Evolutionary conservation across 1,140 invertebrate genomes (phyloP), one percentile per base, ranked within the genome.

Genomic region (Argopecten irradians): DNA sequence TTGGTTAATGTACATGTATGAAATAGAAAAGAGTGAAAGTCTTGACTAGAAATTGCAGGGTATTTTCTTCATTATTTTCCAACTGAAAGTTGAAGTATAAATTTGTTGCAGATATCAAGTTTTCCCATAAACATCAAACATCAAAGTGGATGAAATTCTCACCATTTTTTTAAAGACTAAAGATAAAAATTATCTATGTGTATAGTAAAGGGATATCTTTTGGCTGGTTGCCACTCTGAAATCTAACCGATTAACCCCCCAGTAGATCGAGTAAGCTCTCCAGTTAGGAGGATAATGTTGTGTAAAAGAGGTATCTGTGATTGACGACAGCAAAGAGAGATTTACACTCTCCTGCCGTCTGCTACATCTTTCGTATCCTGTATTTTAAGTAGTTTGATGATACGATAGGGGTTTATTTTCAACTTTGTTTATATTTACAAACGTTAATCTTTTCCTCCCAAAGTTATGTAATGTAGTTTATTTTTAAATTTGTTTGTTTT

Each of bases 401-500:
- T 71, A 3, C 28, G 55, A 71, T 71, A 71, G 5, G 13, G 13
- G 14, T 19, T 46, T 46, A n/a, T n/a, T n/a, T n/a, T n/a, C n/a
- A n/a, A n/a, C n/a, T n/a, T n/a, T n/a, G n/a, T n/a, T 71, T 22
- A 71, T 3, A 71, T 3, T 3, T 11, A 71, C 55, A 71, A 71
- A 1, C 32, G 19, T 13, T 13, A 11, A 22, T 3, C 11, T 28
- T 71, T 71, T 11, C 32, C 19, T 71, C 55, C 22, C 19, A 85
- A 35, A 85, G 34, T 28, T 22, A 14, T 22, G 33, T 39, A 86
- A 86, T 86, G 22, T 46, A 33, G 32, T 41, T 9, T 86, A 0
- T n/a, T 87, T 43, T 32, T 87, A 19, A 19, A 34, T 82, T 82
- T 82, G 55, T 39, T 32, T 43, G 86, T 87, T 22, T 85, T 35